Conservation (phyloP, 2,797 vertebrate species). For the Austrolebias charrua region DNA sequence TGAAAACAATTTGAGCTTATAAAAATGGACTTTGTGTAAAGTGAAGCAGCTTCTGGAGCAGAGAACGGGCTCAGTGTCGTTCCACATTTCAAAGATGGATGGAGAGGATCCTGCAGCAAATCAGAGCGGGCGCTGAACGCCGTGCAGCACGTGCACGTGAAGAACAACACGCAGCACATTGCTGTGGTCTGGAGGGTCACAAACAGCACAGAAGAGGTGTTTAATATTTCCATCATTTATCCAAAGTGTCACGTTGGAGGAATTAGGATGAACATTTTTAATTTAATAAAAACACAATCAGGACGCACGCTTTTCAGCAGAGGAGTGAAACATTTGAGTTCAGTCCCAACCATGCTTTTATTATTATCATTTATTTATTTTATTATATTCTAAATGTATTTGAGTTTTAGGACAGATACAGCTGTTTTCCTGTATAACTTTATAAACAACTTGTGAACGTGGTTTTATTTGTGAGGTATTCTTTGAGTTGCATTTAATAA, state of each 20-base stretch:
- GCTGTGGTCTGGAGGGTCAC: constrained; percentile 2
- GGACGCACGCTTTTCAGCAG: not conserved
- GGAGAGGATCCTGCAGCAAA: constrained; percentile 24
- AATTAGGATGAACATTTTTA: not conserved
- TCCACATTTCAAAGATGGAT: constrained; percentile 33
- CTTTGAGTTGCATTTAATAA: no score
- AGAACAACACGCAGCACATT: constrained; percentile 20
- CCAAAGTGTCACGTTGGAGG: not conserved
- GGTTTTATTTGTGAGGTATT: no score
- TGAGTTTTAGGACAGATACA: no score
- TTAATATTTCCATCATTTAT: constrained; percentile 5
- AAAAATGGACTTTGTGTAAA: constrained; percentile 22
- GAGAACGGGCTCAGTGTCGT: constrained; percentile 25
- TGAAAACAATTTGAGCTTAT: constrained; percentile 1
- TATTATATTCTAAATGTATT: no score
- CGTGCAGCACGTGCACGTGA: constrained; percentile 21
- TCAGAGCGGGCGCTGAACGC: constrained; percentile 34
- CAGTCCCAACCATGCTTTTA: no score
- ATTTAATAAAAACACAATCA: constrained; percentile 14
- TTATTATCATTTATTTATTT: no score
- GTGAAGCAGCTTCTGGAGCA: constrained; percentile 33
- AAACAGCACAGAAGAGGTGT: not conserved
- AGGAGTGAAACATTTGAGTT: no score
- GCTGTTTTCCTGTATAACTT: no score
- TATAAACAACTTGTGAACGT: no score